Conservation (phyloP, 2,888 invertebrate genomes). For the Zaprionus lineosus region DNA sequence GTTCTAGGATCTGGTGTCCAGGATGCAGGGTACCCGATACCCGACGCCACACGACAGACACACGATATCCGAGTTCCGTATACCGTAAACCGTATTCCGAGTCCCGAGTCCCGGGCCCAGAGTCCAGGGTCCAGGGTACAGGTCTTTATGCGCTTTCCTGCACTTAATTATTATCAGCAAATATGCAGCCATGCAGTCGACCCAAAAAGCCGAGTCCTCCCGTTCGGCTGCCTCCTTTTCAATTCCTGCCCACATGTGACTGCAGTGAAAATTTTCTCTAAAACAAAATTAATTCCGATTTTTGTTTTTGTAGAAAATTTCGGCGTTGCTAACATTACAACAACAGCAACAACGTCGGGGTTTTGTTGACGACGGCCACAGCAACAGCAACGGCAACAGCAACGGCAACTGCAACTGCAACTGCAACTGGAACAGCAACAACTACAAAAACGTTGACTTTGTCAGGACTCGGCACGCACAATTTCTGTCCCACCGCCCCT, state of each 20-base stretch:
- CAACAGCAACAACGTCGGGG: conserved; percentile 35
- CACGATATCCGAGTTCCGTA: too few species aligned
- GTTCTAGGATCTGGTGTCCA: background rate
- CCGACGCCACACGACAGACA: too few species aligned
- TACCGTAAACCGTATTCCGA: too few species aligned
- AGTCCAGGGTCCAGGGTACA: conserved; percentile 9
- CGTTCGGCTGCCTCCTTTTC: conserved; percentile 9
- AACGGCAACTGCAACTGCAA: conserved; percentile 9
- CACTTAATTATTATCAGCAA: conserved; percentile 82
- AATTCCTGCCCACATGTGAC: conserved; percentile 46
- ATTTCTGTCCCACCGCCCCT: conserved; percentile 50
- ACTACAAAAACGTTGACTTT: conserved; percentile 63
- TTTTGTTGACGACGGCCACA: too few species aligned
- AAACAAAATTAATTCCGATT: conserved; percentile 83
- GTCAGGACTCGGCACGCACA: conserved; percentile 62
- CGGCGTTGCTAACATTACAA: conserved; percentile 71
- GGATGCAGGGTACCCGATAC: background rate
- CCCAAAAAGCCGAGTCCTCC: background rate
- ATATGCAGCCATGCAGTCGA: conserved; percentile 70
- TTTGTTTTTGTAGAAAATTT: conserved; percentile 78
- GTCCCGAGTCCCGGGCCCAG: background rate
- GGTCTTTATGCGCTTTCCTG: conserved; percentile 75
- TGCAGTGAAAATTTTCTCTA: conserved; percentile 80
- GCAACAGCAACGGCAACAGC: conserved; percentile 14
- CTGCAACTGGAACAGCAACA: conserved; percentile 43